Evolutionary conservation across 2,113 vertebrate genomes (phyloP), one percentile per base, ranked within the genome.

Genomic region (Pangasianodon gigas): DNA sequence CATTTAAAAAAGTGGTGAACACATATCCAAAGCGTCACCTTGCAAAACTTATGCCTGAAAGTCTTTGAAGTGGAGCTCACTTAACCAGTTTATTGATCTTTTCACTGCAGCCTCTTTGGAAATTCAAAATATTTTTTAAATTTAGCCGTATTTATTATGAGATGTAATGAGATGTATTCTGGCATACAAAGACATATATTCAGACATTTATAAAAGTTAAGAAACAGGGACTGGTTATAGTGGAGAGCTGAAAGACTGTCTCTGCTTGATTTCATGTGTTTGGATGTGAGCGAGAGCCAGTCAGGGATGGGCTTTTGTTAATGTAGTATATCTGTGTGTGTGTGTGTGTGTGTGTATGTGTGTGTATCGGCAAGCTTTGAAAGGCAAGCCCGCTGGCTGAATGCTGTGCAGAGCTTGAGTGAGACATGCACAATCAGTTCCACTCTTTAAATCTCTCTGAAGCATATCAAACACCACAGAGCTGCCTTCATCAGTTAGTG

Each of bases 371-470:
- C 95, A 94, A 95, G 95, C 96, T 96, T 95, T 96, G 95, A 96
- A 96, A 96, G 95, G 96, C 95, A 96, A 96, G 94, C 94, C 95
- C 95, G 95, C 94, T 95, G 95, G 95, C 95, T 95, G 94, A 95
- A 94, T 95, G 95, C 95, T 96, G 94, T 95, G 95, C 95, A 96
- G 95, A 95, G 92, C 95, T 94, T 93, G 93, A 95, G 96, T 96
- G 95, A 96, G 95, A 96, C 96, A 96, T 96, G 95, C 95, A 96
- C 95, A 95, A 96, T 96, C 95, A 95, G 95, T 96, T 96, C 95
- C 96, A 96, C 95, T 96, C 95, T 94, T 96, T 95, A 96, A 96
- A 96, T 95, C 95, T 96, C 89, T 93, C 94, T 96, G 95, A 96
- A 96, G 95, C 96, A 95, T 96, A 96, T 96, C 96, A 96, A 95